phyloP scores from a whole-genome alignment of 2,797 vertebrate species.

The Malacoraja senta region DNA sequence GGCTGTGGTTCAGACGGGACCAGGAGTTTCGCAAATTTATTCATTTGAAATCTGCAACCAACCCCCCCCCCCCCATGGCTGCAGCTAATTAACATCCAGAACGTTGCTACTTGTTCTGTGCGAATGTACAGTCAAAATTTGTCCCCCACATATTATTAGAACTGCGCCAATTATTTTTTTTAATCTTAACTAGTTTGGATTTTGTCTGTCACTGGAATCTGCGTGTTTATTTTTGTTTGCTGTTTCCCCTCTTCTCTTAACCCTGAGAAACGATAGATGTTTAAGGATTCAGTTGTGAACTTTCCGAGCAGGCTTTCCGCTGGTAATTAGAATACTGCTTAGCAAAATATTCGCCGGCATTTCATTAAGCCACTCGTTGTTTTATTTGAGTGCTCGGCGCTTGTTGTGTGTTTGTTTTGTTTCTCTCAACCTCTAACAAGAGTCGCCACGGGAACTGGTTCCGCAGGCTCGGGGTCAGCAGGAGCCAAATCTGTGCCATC shows the following conservation, averaged over 20 bases:
- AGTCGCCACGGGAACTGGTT: neutral
- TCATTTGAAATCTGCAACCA: neutral
- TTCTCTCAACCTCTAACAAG: neutral
- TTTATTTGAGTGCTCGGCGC: neutral
- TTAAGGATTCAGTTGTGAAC: neutral
- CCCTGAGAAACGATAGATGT: neutral
- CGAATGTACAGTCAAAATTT: neutral
- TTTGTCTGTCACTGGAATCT: neutral
- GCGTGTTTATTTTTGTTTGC: neutral
- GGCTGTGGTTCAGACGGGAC: neutral
- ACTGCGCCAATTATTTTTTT: neutral
- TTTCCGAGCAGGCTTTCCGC: neutral
- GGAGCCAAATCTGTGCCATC: conserved; percentile 1
- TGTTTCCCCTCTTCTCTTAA: neutral
- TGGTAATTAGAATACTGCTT: conserved; percentile 14
- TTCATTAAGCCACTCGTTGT: neutral
- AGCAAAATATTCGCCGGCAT: neutral
- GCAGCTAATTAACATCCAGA: neutral
- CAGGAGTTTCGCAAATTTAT: neutral
- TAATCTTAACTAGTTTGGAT: neutral
- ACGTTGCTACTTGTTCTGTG: neutral
- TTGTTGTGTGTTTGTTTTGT: neutral
- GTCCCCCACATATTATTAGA: neutral
- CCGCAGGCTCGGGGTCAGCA: conserved; percentile 14
- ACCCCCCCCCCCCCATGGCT: neutral